Percentiles rank a stretch among this genome's conserved stretches.
phyloP scores from a whole-genome alignment of 2,797 vertebrate species.

The Falco cherrug region DNA sequence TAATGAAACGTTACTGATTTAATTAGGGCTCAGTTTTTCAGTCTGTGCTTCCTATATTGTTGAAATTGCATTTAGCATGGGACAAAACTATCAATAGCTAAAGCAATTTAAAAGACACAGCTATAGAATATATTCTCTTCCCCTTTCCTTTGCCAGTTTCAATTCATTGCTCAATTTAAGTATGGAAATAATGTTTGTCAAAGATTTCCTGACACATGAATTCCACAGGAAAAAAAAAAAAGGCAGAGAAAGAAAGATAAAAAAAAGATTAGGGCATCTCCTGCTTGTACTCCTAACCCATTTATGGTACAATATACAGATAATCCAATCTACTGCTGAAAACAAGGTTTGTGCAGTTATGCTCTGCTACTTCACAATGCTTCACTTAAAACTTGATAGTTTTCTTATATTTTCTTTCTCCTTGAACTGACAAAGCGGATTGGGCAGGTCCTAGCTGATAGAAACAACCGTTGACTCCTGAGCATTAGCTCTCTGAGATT shows the following conservation, averaged over 20 bases:
- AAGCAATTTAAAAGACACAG: constrained; percentile 67
- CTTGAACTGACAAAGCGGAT: constrained; percentile 19
- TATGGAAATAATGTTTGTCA: constrained; percentile 73
- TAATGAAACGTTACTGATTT: constrained; percentile 74
- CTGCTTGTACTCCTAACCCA: constrained; percentile 67
- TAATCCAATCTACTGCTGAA: constrained; percentile 67
- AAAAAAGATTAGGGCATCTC: constrained; percentile 29
- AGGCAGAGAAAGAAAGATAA: not conserved
- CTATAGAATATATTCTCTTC: constrained; percentile 29
- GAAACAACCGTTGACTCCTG: constrained; percentile 24
- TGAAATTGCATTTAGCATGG: constrained; percentile 69
- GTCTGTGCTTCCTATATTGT: constrained; percentile 38
- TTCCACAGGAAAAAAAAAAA: constrained; percentile 42
- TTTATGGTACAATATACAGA: constrained; percentile 66
- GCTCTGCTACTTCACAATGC: constrained; percentile 11
- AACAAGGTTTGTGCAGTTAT: constrained; percentile 64
- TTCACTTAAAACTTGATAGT: constrained; percentile 58
- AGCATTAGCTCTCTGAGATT: not conserved
- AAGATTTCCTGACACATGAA: constrained; percentile 65
- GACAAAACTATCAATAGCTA: constrained; percentile 68
- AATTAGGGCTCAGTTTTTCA: constrained; percentile 71
- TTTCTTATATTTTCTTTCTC: constrained; percentile 65
- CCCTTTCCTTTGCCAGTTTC: constrained; percentile 39
- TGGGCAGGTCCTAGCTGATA: not conserved
- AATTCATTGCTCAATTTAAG: constrained; percentile 71